A percentile compares a stretch with the other conserved stretches of the same genome.
Evolutionary conservation across 2,113 vertebrate species (phyloP).

Genomic region (Menidia beryllina): DNA sequence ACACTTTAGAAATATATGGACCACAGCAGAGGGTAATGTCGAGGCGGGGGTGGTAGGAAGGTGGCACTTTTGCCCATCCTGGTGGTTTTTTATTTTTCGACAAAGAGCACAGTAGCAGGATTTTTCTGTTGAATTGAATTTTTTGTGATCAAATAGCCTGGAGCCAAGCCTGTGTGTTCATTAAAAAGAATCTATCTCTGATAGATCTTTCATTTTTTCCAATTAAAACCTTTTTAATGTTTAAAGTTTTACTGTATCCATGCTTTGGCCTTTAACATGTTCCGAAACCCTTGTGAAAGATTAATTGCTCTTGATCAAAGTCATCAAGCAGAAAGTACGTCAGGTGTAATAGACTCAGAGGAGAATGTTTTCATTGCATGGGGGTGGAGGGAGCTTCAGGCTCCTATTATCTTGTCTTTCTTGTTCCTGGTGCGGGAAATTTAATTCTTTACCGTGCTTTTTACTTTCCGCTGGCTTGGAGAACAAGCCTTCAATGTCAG

Average conservation of each 20-base stretch:
- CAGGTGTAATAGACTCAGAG: slow-evolving; percentile 59
- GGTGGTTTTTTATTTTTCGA: slow-evolving; percentile 72
- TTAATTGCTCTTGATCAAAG: slow-evolving; percentile 78
- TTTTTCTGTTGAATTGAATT: slow-evolving; percentile 52
- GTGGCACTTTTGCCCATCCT: slow-evolving; percentile 63
- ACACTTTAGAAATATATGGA: slow-evolving; percentile 79
- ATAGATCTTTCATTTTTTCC: slow-evolving; percentile 53
- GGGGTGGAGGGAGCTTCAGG: slow-evolving; percentile 43
- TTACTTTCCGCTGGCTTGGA: slow-evolving; percentile 69
- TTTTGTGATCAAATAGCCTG: slow-evolving; percentile 51
- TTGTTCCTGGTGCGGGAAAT: slow-evolving; percentile 76
- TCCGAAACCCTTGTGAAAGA: slow-evolving; percentile 68
- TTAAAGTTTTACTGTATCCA: slow-evolving; percentile 50
- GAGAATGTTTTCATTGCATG: slow-evolving; percentile 52
- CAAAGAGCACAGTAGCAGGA: slow-evolving; percentile 39
- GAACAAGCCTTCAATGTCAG: slow-evolving; percentile 81
- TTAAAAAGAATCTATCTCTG: slow-evolving; percentile 66
- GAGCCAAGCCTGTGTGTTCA: slow-evolving; percentile 54
- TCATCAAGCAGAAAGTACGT: slow-evolving; percentile 58
- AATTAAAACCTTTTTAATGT: slow-evolving; percentile 53
- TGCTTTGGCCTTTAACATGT: slow-evolving; percentile 20
- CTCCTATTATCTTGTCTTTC: slow-evolving; percentile 79
- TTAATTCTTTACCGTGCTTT: slow-evolving; percentile 76
- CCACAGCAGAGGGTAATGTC: slow-evolving; percentile 53
- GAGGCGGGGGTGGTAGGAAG: slow-evolving; percentile 38